Conservation (phyloP, 1,140 invertebrate genomes). For the Hypsibius dujardini region DNA sequence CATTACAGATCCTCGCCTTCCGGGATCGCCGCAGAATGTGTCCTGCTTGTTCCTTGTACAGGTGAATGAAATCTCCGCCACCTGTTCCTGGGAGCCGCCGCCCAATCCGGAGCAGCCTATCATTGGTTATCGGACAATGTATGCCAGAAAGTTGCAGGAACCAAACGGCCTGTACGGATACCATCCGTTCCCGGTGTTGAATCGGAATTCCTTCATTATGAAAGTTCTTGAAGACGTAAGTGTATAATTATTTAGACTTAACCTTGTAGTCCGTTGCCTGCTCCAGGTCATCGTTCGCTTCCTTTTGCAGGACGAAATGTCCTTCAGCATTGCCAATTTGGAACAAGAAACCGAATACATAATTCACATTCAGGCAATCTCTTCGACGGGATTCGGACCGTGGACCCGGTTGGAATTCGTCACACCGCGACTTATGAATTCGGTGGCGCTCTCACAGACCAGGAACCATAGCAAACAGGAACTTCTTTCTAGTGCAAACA, state of each 20-base stretch:
- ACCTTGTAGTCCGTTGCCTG: too few relatives aligned
- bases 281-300: too few relatives aligned
- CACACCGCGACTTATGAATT: not conserved
- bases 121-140: slow-evolving; percentile 12
- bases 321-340: slow-evolving; percentile 14
- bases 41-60: slow-evolving; percentile 11
- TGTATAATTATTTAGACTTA: not conserved
- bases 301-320: slow-evolving; percentile 12
- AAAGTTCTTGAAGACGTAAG: slow-evolving; percentile 16
- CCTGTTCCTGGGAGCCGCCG: slow-evolving; percentile 2
- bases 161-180: not conserved
- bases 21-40: not conserved
- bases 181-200: not conserved
- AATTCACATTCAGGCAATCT: slow-evolving; percentile 1
- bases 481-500: too few relatives aligned
- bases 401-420: not conserved
- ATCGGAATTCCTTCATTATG: not conserved
- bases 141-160: not conserved
- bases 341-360: slow-evolving; percentile 16
- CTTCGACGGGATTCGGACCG: not conserved
- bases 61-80: not conserved
- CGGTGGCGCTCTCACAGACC: slow-evolving; percentile 6
- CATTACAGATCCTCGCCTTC: not conserved
- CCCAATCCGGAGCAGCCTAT: not conserved
- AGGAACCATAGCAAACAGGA: not conserved